phyloP scores from a whole-genome alignment of 2,113 vertebrate species.

The Epinephelus lanceolatus region DNA sequence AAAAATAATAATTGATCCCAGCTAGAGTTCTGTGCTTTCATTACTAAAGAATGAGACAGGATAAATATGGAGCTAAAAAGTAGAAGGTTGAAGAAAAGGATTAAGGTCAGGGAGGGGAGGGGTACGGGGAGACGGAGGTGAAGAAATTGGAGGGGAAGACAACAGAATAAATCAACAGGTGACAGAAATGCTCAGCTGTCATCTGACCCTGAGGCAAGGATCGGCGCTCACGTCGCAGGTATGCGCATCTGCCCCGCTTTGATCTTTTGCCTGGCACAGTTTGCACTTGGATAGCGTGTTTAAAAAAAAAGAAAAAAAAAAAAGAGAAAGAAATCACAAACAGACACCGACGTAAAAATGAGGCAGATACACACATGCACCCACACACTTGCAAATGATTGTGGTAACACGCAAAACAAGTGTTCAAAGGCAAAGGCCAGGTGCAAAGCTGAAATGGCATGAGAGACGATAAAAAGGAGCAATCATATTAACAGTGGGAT shows the following conservation, averaged over 20 bases:
- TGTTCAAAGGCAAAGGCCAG: conserved; percentile 83
- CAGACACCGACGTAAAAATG: conserved; percentile 63
- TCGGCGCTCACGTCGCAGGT: conserved; percentile 82
- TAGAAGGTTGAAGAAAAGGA: conserved; percentile 44
- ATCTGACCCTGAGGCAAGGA: conserved; percentile 80
- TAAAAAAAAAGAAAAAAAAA: conserved; percentile 22
- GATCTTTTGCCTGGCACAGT: conserved; percentile 82
- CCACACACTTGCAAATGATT: conserved; percentile 73
- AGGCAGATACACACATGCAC: conserved; percentile 65
- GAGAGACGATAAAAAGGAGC: conserved; percentile 78
- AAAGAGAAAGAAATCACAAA: conserved; percentile 63
- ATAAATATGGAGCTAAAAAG: conserved; percentile 26
- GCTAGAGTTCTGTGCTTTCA: conserved; percentile 31
- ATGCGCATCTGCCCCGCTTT: conserved; percentile 84
- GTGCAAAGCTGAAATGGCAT: conserved; percentile 79
- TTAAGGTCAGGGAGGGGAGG: conserved; percentile 36
- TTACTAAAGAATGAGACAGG: conserved; percentile 49
- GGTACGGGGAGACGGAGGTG: conserved; percentile 2
- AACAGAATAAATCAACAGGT: conserved; percentile 83
- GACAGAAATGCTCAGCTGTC: conserved; percentile 85
- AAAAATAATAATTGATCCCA: conserved; percentile 52
- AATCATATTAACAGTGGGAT: conserved; percentile 79
- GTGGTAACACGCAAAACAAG: conserved; percentile 77
- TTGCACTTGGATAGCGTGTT: conserved; percentile 68
- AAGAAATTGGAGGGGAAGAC: conserved; percentile 54